These are phyloP conservation scores for Aphis gossypii DNA, from an alignment of 1,140 invertebrate species.

Conservation along the genomic window DNA sequence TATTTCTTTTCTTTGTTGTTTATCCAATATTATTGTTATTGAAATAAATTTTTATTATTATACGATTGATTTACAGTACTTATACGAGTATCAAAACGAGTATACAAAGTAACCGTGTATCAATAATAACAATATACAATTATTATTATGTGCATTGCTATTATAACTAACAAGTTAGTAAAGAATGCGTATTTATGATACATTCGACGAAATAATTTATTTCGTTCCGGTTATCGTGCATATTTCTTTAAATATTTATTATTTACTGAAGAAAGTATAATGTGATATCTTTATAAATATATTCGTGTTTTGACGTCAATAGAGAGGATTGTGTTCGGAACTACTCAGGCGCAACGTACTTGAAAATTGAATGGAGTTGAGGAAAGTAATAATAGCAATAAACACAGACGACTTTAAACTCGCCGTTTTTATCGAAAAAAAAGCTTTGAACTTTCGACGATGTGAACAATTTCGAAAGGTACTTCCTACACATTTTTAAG, in stretches of 20 bases:
- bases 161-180: neutral
- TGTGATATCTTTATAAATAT: neutral
- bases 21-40: conserved; percentile 56
- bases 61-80: neutral
- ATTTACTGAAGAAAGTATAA: neutral
- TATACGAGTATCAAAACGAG: neutral
- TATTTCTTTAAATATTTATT: neutral
- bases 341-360: neutral
- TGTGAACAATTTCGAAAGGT: neutral
- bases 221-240: neutral
- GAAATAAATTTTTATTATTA: conserved; percentile 57
- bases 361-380: neutral
- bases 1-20: conserved; percentile 57
- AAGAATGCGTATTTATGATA: neutral
- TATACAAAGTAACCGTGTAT: neutral
- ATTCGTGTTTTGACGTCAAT: conserved; percentile 2
- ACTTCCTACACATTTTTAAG: neutral
- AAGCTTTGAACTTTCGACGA: neutral
- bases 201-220: neutral
- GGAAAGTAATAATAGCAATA: neutral
- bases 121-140: neutral
- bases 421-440: neutral
- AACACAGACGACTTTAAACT: neutral
- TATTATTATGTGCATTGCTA: neutral
- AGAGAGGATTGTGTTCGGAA: neutral